Evolutionary conservation across 1,140 invertebrate genomes (phyloP), one percentile per base, ranked within the genome.

Genomic region (Cotesia glomerata): DNA sequence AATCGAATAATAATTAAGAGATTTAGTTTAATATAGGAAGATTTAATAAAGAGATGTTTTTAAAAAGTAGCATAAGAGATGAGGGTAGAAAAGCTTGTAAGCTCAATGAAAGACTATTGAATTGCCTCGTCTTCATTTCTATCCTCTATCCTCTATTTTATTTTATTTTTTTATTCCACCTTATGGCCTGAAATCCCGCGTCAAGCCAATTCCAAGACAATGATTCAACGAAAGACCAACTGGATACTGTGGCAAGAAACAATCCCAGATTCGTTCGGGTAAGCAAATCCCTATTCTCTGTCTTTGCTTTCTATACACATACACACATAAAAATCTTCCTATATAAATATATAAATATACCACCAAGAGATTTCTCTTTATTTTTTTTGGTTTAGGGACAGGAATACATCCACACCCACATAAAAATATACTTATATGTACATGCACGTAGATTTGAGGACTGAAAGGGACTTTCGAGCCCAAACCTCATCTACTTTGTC

Each of bases 131-230:
- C 8, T 45, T 45, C 39, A 45, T 45, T 45, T 45, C 39, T 45
- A 45, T 45, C 39, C 58, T 13, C 39, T 45, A 45, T 45, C 5
- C 58, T 13, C 14, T 26, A 61, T 11, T 35, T 35, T 49, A 51
- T 51, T 71, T 32, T 18, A 39, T 35, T 14, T 56, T 49, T 64
- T 54, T 7, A 14, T 52, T 51, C 45, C 49, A 62, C 45, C 69
- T 39, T 56, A 35, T 36, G 45, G 18, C 45, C 49, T 36, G 62
- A 52, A 72, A 72, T 65, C 63, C 35, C 18, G 63, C 51, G 70
- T 72, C 70, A 72, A 72, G 70, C 70, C 70, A 72, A 72, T 72
- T 72, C 61, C 63, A 39, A 72, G 70, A 72, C 70, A 72, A 72
- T 72, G 62, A 72, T 72, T 72, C 70, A 72, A 63, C 62, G 59